Evolutionary conservation across 2,797 vertebrate species (phyloP), one percentile per base, ranked within the genome.

Genomic region (Danio albolineatus): DNA sequence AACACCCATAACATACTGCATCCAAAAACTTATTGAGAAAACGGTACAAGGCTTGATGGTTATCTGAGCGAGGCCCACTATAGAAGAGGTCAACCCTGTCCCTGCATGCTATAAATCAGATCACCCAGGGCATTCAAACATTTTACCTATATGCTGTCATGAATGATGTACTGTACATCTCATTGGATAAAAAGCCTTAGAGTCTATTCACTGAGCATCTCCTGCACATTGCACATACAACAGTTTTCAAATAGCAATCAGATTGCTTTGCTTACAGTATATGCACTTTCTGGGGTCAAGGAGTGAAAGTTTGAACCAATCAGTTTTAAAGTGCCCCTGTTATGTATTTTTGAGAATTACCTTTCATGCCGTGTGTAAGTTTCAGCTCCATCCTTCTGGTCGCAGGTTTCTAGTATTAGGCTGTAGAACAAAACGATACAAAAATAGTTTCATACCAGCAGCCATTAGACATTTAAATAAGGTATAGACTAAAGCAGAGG

Each of bases 41-140:
- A 53, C 21, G 4, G 44, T 48, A 53, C 36, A 62, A 43, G 17
- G 53, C 14, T 59, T 10, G 64, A 59, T 56, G 38, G 48, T 41
- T 49, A 5, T 60, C 39, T 69, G 54, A 49, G 64, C 5, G 3
- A 41, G 38, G 4, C 38, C 28, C 19, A 5, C 28, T n/a, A 67
- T 51, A 77, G 53, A 70, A 70, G 76, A 51, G 54, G 56, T 78
- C 56, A 43, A 51, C 65, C 8, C 43, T 21, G 54, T 41, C 17
- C 4, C 13, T 39, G 17, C 12, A 21, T 51, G 65, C 65, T 70
- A 70, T 60, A 78, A 78, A 70, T 78, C 65, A 51, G 13, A 61
- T 4, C 7, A 7, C 28, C 43, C 57, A 21, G 38, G 10, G 44
- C 72, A 49, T 74, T 49, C 51, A 39, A 51, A 60, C 44, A 49